These are phyloP conservation scores for Drosophila takahashii DNA, from an alignment of 1,140 invertebrate genomes.

Conservation along the genomic window DNA sequence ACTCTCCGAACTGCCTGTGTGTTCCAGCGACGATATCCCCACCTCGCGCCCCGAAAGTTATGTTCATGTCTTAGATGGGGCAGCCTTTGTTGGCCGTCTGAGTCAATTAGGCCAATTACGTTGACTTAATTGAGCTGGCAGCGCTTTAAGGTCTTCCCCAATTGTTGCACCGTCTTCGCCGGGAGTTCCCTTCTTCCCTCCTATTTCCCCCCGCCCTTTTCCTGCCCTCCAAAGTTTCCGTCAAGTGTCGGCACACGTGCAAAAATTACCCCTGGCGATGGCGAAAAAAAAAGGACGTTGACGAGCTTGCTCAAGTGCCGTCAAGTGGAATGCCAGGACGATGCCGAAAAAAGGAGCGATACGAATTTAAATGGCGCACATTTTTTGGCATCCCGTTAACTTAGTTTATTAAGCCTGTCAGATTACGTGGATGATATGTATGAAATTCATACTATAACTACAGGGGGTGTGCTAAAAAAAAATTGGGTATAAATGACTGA, in stretches of 20 bases:
- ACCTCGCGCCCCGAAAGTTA: conserved; percentile 3
- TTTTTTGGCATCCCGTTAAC: conserved; percentile 63
- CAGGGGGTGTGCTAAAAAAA: background rate
- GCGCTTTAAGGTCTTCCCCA: conserved; percentile 55
- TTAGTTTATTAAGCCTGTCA: conserved; percentile 58
- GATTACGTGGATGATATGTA: conserved; percentile 19
- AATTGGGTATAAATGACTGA: background rate
- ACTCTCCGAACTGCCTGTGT: conserved; percentile 56
- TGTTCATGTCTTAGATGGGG: conserved; percentile 32
- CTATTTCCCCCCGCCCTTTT: too few relatives aligned
- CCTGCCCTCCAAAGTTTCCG: background rate
- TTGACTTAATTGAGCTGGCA: conserved; percentile 75
- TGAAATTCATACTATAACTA: too few relatives aligned
- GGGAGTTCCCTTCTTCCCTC: background rate
- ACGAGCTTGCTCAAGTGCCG: conserved; percentile 58
- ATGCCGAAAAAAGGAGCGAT: conserved; percentile 25
- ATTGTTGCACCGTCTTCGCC: conserved; percentile 41
- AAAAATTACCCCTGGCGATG: conserved; percentile 47
- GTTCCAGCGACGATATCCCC: conserved; percentile 20
- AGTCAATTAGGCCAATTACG: conserved; percentile 81
- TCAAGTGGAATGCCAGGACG: conserved; percentile 72
- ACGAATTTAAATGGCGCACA: conserved; percentile 45
- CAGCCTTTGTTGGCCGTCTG: conserved; percentile 53
- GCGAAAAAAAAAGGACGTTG: conserved; percentile 16
- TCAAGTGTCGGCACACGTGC: conserved; percentile 71